A percentile compares a stretch with the other conserved stretches of the same genome.
Evolutionary conservation across 2,113 vertebrate species (phyloP).

Genomic region (Hemicordylus capensis): DNA sequence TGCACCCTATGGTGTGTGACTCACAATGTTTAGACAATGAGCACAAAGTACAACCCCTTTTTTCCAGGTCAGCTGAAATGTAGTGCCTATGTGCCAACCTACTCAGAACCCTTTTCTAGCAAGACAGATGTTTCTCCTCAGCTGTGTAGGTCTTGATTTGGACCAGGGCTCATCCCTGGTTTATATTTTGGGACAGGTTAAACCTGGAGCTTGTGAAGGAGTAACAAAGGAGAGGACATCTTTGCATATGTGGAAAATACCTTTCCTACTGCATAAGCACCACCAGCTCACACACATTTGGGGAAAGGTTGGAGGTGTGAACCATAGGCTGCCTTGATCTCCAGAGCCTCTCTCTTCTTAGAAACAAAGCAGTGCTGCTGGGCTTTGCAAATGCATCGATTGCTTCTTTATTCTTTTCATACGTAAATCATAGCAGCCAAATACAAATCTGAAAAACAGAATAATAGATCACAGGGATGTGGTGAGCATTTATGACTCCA

Average conservation of each 20-base stretch:
- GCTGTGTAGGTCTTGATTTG: neutral
- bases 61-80: neutral
- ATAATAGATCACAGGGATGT: neutral
- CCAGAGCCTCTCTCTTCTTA: neutral
- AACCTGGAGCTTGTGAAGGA: neutral
- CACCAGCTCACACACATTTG: neutral
- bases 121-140: neutral
- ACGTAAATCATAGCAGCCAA: neutral
- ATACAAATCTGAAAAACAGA: neutral
- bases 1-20: neutral
- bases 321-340: neutral
- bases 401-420: neutral
- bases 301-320: neutral
- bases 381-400: neutral
- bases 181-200: neutral
- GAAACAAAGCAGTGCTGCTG: neutral
- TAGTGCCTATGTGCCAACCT: neutral
- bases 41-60: neutral
- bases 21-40: neutral
- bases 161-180: neutral
- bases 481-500: neutral
- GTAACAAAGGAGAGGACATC: neutral
- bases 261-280: neutral
- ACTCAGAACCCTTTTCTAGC: neutral
- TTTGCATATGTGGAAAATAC: neutral